phyloP scores from a whole-genome alignment of 2,888 invertebrate genomes.

The Lingula anatina region DNA sequence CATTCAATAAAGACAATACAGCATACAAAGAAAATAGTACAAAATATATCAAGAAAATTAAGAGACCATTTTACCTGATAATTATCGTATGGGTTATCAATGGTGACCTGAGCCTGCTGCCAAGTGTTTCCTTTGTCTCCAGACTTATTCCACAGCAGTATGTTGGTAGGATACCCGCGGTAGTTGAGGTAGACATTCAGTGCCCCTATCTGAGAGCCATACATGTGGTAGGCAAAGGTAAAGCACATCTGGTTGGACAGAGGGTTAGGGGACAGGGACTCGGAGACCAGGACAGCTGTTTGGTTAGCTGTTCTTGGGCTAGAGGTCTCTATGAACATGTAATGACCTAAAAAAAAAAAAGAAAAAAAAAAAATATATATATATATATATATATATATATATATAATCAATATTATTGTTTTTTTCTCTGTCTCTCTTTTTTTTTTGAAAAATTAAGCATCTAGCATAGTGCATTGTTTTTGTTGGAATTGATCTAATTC shows the following conservation, averaged over 20 bases:
- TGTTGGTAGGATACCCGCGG: slow-evolving; percentile 19
- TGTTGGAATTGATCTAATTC: too few species aligned
- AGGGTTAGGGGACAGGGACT: slow-evolving; percentile 17
- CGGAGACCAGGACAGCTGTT: slow-evolving; percentile 21
- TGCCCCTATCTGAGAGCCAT: slow-evolving; percentile 25
- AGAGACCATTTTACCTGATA: not conserved
- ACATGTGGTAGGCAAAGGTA: slow-evolving; percentile 38
- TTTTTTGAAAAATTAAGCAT: too few species aligned
- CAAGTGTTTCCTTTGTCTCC: slow-evolving; percentile 23
- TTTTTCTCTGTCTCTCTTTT: too few species aligned
- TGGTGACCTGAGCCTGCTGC: slow-evolving; percentile 27
- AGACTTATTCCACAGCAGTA: slow-evolving; percentile 17
- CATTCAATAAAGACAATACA: too few species aligned
- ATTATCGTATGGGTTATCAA: slow-evolving; percentile 14
- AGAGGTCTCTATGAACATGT: slow-evolving; percentile 60
- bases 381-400: too few species aligned
- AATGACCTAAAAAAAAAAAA: slow-evolving; percentile 33
- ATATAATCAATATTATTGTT: too few species aligned
- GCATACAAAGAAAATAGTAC: too few species aligned
- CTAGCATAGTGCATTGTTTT: too few species aligned
- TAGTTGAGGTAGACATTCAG: slow-evolving; percentile 28
- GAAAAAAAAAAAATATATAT: too few species aligned
- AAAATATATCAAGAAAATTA: too few species aligned
- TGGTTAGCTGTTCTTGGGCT: slow-evolving; percentile 57
- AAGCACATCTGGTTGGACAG: slow-evolving; percentile 16